Conservation (phyloP, 2,797 vertebrate species). For the Rhincodon typus region DNA sequence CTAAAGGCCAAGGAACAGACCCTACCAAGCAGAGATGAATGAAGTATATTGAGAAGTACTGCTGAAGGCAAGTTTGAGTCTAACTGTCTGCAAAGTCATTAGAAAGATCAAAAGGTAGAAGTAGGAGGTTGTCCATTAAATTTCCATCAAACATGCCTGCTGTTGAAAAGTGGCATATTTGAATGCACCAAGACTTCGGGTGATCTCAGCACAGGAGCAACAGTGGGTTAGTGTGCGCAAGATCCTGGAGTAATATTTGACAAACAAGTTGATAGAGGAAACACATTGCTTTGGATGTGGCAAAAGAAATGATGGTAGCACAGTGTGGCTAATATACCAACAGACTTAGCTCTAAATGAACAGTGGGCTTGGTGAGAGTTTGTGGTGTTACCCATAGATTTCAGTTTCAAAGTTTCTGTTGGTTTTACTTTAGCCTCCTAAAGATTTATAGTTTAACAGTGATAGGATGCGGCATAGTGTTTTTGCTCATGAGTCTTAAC, state of each 20-base stretch:
- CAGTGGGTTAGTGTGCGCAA: background rate
- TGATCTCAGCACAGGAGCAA: background rate
- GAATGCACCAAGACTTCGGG: background rate
- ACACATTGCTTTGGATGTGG: background rate
- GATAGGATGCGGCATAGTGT: background rate
- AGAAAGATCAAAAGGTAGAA: background rate
- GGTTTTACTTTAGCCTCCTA: background rate
- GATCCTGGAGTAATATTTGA: background rate
- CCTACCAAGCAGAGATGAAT: background rate
- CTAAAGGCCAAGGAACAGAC: background rate
- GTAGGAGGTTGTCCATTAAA: background rate
- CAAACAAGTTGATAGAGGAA: background rate
- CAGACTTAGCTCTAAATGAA: background rate
- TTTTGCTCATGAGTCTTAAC: background rate
- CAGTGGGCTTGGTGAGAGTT: background rate
- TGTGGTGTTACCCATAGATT: background rate
- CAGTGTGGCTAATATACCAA: background rate
- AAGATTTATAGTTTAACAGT: background rate
- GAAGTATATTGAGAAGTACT: background rate
- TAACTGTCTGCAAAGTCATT: background rate
- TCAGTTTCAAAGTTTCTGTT: background rate
- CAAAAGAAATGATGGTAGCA: background rate
- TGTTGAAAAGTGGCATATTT: background rate
- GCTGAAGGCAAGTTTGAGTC: background rate
- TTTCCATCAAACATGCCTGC: background rate